These are phyloP conservation scores for Percopsis omiscomaycus DNA, from an alignment of 2,797 vertebrate species.

Conservation along the genomic window DNA sequence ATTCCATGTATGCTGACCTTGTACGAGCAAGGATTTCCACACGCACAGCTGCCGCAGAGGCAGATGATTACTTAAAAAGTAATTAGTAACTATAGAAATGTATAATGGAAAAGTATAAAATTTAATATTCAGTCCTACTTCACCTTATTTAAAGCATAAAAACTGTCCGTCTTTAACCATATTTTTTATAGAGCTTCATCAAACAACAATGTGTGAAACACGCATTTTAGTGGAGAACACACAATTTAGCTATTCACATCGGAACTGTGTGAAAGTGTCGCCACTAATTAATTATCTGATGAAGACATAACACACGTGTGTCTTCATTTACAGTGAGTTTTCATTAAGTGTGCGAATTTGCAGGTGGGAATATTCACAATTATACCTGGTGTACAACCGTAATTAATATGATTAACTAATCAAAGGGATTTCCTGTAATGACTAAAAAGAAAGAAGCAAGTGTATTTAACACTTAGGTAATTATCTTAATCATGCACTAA, in stretches of 20 bases:
- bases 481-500: conserved; percentile 72
- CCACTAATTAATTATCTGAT: conserved; percentile 68
- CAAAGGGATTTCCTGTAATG: conserved; percentile 62
- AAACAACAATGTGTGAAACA: conserved; percentile 20
- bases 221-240: conserved; percentile 9
- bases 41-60: not conserved
- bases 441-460: conserved; percentile 58
- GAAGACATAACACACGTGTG: conserved; percentile 45
- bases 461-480: conserved; percentile 76
- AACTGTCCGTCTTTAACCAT: not conserved
- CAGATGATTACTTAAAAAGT: too few relatives aligned
- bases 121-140: too few relatives aligned
- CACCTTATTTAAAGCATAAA: conserved; percentile 22
- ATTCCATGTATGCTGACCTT: conserved; percentile 73
- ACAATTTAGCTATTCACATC: conserved; percentile 54
- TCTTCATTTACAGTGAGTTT: conserved; percentile 62
- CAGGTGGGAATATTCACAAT: conserved; percentile 82
- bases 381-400: conserved; percentile 72
- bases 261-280: conserved; percentile 46
- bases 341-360: conserved; percentile 72
- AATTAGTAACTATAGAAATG: too few relatives aligned
- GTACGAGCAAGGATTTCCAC: conserved; percentile 56
- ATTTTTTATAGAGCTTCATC: too few relatives aligned
- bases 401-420: conserved; percentile 83
- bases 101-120: too few relatives aligned